Base-by-base conservation (phyloP, 2,113 vertebrate species). In the Pimephales promelas region DNA sequence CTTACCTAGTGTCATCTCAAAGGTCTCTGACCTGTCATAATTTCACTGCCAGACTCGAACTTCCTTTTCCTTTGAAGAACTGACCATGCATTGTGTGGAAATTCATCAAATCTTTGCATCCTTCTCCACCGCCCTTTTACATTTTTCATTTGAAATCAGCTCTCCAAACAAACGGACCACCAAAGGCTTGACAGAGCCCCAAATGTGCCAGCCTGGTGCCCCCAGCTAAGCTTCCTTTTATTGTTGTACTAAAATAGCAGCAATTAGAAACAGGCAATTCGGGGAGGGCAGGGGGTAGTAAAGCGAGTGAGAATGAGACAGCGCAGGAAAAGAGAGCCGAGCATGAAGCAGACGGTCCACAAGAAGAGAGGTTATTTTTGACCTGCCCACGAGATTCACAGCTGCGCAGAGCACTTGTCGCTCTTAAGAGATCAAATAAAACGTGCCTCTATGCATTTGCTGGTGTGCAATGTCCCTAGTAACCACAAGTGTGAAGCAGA, bases 221-320 rank as follows among this genome's bases (percentile, higher is more conserved):
- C 75, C 70, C 72, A 40, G 76, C 62, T 36, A 71, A 56, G 75
- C 74, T 89, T 89, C 85, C 85, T 89, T 18, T 83, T 52, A 87
- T 89, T 89, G 87, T 90, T 89, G 26, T 79, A 20, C 77, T 71
- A 73, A 89, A 89, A 88, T 86, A 89, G 83, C 82, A 88, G n/a
- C 79, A 73, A 47, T 70, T 54, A 70, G 22, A 70, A 82, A 57
- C 59, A 14, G 43, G 20, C 28, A 70, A 68, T 70, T 56, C 18
- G n/a, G 5, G 22, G 16, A 49, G 54, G 68, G 28, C 18, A 13
- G 16, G 36, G 54, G 68, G 28, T n/a, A 13, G 47, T 26, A 31
- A 52, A 78, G 36, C n/a, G 20, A 49, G 52, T 52, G 64, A 49
- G 28, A 73, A 31, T 14, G 28, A 62, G 31, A 80, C 28, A 2